Evolutionary conservation across 2,888 invertebrate species (phyloP), one percentile per base, ranked within the genome.

Genomic region (Brachypterus glaber): DNA sequence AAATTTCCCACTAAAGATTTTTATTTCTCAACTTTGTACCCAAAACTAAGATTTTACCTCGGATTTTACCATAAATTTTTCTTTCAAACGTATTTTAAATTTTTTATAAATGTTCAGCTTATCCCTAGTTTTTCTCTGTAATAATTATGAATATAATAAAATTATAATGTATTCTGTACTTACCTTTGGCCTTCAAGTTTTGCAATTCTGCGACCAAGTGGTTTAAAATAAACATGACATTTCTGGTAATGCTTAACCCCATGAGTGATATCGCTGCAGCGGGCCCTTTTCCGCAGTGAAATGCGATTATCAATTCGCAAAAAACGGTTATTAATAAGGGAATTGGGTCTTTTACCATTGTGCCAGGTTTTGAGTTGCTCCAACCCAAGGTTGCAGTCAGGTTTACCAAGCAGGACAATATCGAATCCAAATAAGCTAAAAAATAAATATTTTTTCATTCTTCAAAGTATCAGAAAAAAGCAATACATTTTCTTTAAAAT

Each of bases 191-290:
- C 43, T 59, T 60, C 7, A 58, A 57, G 52, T 62, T 54, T 46
- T 68, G 66, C 63, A 72, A 63, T 52, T 73, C 71, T 26, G 65
- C 62, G 4, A 73, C 46, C 17, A 72, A 49, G 53, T 73, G 71
- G 53, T 73, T 73, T 32, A 74, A 59, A 35, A 72, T 69, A 24
- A 73, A 59, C 14, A 73, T 54, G 3, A 69, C 67, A 47, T 71
- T 65, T 44, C 71, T 60, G 1, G 72, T 73, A 43, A 74, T 71
- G 18, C 70, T 71, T 5, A 73, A 52, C 1, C 73, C 74, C 74
- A 74, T 73, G 26, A 72, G 68, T 25, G 72, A 72, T 25, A 66
- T 59, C 2, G 66, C 59, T 2, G 70, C 70, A n/a, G 69, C 63
- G 1, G 55, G 46, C 2, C 70, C 70, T 51, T 66, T 66, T 2